Base-by-base conservation (phyloP, 2,888 invertebrate species). In the Andrena haemorrhoa region DNA sequence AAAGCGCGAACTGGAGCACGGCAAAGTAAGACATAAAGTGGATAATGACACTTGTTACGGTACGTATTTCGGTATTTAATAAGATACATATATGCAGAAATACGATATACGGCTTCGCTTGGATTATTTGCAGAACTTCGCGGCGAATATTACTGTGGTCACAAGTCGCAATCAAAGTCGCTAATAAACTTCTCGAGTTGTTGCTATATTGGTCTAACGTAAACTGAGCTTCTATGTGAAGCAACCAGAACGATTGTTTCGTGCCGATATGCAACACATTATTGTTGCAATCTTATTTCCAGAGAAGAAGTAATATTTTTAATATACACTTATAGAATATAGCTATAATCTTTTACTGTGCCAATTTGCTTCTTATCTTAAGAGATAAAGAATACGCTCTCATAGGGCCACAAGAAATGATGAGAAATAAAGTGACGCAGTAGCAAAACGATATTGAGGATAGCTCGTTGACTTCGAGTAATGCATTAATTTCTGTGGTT, bases 1-100 rank as follows among this genome's bases (percentile, higher is more conserved):
- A 79, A 82, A 79, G 35, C 20, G 7, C 10, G 47, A 20, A 23
- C n/a, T 10, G 20, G 26, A 26, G 75, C 31, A 60, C 75, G 41
- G 47, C 70, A 74, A 79, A 74, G 31, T 70, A 70, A 74, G 65
- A 70, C 79, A 10, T 82, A 79, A 82, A 82, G 47, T 33, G 70
- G 35, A 79, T 81, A 81, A 81, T 66, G 81, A 60, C 56, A 74
- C 69, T 66, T 74, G 74, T 82, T 74, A 79, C 51, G 73, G 60
- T 20, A 58, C 58, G 74, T 79, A 82, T 74, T 82, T 70, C 33
- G 51, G 31, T 47, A 65, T 70, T 81, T 74, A 73, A 73, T 64
- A 58, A 35, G 58, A 49, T 61, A 23, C 49, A 60, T 61, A 47
- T n/a, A n/a, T n/a, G 16, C 60, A 12, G 6, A 3, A 49, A 64